These are phyloP conservation scores for Siniperca knerii DNA, from an alignment of 2,113 vertebrate species.

Conservation along the genomic window DNA sequence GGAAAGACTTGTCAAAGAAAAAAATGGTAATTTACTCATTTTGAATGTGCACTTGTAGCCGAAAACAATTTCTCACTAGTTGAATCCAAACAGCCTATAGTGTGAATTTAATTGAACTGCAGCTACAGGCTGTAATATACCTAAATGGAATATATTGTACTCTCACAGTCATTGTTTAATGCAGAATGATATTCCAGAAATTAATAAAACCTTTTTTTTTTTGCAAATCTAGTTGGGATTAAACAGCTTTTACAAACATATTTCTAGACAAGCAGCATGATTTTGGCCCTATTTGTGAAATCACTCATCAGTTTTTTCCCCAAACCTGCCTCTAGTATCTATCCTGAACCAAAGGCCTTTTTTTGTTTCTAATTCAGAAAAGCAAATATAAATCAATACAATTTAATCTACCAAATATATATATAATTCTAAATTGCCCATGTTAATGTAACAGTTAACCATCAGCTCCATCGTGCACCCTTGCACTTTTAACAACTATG, in stretches of 20 bases:
- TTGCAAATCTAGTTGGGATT: background rate
- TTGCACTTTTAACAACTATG: background rate
- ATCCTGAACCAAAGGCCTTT: background rate
- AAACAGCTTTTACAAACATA: background rate
- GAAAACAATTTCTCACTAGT: background rate
- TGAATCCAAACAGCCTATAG: conserved; percentile 6
- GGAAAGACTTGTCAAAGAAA: background rate
- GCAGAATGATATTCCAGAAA: background rate
- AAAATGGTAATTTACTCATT: background rate
- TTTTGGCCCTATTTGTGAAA: background rate
- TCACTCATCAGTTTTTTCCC: background rate
- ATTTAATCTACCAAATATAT: background rate
- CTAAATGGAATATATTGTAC: background rate
- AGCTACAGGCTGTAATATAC: background rate
- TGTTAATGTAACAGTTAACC: background rate
- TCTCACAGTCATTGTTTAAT: background rate
- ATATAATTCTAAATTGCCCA: too few relatives aligned
- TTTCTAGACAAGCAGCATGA: background rate
- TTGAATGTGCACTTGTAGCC: background rate
- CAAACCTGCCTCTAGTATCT: background rate
- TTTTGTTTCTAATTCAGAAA: background rate
- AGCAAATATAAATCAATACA: background rate
- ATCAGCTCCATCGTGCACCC: conserved; percentile 1
- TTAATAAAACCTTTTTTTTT: background rate
- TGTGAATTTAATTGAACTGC: conserved; percentile 14